A percentile compares a stretch with the other conserved stretches of the same genome.
Evolutionary conservation across 2,113 vertebrate species (phyloP).

Genomic region (Gila orcuttii): DNA sequence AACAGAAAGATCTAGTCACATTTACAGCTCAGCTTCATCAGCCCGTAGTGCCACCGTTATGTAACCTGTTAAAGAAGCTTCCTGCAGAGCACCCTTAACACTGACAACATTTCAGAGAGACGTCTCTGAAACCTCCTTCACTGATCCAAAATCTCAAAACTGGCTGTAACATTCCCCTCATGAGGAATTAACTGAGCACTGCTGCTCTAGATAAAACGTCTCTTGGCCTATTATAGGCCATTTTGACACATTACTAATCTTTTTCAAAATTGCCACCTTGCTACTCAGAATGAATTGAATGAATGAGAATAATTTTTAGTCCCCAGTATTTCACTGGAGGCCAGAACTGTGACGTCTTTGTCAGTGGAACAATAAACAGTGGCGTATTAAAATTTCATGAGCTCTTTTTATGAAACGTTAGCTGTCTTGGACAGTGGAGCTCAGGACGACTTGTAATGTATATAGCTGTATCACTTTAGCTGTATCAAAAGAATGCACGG

Average conservation of each 20-base stretch:
- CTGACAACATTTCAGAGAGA: background rate
- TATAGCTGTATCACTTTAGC: constrained; percentile 43
- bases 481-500: constrained; percentile 28
- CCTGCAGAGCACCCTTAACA: constrained; percentile 9
- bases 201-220: background rate
- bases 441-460: constrained; percentile 15
- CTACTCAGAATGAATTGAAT: background rate
- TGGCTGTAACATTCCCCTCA: background rate
- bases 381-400: constrained; percentile 53
- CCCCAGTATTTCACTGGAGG: constrained; percentile 38
- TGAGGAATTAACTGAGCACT: background rate
- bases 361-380: constrained; percentile 54
- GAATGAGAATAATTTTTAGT: constrained; percentile 51
- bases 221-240: background rate
- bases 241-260: background rate
- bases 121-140: constrained; percentile 6
- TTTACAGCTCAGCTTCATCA: constrained; percentile 11
- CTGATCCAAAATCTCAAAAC: background rate
- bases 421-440: constrained; percentile 32
- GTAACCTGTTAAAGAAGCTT: constrained; percentile 24
- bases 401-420: constrained; percentile 48
- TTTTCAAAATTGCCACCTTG: background rate
- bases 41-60: background rate
- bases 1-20: constrained; percentile 4
- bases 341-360: constrained; percentile 47